Percentiles rank a stretch among this genome's conserved stretches.
These are phyloP conservation scores for Tylochromis polylepis DNA, from an alignment of 2,113 vertebrate genomes.

Conservation along the genomic window DNA sequence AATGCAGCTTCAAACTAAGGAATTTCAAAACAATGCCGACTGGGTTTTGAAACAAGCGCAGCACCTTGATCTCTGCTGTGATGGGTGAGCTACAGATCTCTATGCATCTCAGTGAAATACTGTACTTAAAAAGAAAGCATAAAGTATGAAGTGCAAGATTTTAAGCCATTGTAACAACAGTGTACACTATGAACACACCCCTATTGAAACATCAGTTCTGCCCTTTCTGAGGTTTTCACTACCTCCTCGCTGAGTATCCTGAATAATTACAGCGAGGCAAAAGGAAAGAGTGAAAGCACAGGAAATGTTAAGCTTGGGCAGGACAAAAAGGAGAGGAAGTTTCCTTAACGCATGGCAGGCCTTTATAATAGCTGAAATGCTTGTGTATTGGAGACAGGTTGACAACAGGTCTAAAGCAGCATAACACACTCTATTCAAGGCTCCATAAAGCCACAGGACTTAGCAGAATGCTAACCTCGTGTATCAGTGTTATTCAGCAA, in stretches of 20 bases:
- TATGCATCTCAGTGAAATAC: neutral
- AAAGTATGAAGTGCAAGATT: neutral
- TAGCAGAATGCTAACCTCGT: neutral
- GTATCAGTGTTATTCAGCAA: neutral
- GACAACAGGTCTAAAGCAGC: neutral
- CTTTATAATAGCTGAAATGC: neutral
- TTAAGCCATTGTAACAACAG: neutral
- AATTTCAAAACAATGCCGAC: neutral
- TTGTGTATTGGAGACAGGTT: conserved; percentile 3
- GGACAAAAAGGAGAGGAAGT: conserved; percentile 36
- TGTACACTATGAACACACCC: neutral
- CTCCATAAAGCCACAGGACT: neutral
- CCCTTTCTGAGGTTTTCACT: neutral
- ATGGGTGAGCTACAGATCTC: neutral
- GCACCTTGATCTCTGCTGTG: neutral
- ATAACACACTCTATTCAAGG: neutral
- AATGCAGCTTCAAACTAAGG: neutral
- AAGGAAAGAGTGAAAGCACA: conserved; percentile 58
- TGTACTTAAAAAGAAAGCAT: neutral
- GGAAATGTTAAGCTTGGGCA: conserved; percentile 52
- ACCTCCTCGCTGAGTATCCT: conserved; percentile 2
- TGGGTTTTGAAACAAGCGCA: neutral
- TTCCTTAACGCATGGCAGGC: conserved; percentile 44
- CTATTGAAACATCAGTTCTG: neutral
- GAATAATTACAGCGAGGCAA: conserved; percentile 41